phyloP scores from a whole-genome alignment of 2,888 invertebrate species.

The Sinodicranocentrus sp. region DNA sequence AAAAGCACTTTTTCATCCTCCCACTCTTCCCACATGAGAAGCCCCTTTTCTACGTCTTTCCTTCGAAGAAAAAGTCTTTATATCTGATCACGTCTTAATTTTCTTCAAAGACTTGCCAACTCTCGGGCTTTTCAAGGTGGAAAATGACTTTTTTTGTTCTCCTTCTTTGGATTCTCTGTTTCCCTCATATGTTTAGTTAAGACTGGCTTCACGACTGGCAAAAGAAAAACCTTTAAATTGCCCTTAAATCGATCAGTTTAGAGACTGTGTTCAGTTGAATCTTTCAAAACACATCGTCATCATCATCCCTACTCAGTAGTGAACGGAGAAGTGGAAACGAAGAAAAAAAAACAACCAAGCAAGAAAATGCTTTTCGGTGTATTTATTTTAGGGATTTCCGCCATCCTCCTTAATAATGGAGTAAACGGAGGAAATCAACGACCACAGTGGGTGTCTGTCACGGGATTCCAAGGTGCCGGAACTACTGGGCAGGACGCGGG shows the following conservation, averaged over 20 bases:
- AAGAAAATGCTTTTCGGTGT: slow-evolving; percentile 57
- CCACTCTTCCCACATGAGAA: not conserved
- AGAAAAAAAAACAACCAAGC: slow-evolving; percentile 8
- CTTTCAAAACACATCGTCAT: slow-evolving; percentile 50
- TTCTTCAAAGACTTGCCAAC: not conserved
- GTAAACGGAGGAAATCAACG: slow-evolving; percentile 66
- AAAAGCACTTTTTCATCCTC: not conserved
- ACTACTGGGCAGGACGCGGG: slow-evolving; percentile 70
- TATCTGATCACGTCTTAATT: slow-evolving; percentile 9
- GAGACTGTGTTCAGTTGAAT: slow-evolving; percentile 40
- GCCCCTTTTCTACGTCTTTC: slow-evolving; percentile 1
- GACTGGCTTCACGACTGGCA: no score
- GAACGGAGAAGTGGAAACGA: not conserved
- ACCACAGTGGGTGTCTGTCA: slow-evolving; percentile 68
- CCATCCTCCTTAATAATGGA: slow-evolving; percentile 53
- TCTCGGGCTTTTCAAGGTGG: no score
- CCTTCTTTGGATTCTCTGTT: no score
- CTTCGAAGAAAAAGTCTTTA: not conserved
- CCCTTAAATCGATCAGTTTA: slow-evolving; percentile 38
- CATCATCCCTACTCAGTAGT: not conserved
- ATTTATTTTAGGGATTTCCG: slow-evolving; percentile 63
- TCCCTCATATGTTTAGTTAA: no score
- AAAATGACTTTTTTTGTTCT: no score
- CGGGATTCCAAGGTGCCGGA: slow-evolving; percentile 68
- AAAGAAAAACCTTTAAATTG: slow-evolving; percentile 52